Evolutionary conservation across 1,140 invertebrate genomes (phyloP).

Genomic region (Halictus rubicundus): DNA sequence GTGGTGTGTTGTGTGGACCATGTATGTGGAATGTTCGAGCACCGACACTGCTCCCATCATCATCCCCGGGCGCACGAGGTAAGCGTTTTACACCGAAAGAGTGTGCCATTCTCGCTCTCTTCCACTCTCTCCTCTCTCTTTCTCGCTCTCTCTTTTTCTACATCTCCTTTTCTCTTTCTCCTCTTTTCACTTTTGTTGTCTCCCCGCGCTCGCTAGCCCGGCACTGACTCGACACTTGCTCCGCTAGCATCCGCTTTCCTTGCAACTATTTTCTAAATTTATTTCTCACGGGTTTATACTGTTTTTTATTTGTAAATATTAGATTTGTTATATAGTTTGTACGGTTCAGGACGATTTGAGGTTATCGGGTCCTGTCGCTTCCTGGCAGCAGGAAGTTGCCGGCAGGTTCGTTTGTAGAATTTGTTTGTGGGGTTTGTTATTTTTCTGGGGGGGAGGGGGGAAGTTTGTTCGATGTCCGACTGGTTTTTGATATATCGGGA

Average conservation of each 20-base stretch:
- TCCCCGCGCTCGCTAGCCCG: neutral
- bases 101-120: neutral
- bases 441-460: too few species aligned
- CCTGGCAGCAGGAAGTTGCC: too few species aligned
- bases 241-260: neutral
- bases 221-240: constrained; percentile 7
- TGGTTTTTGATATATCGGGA: too few species aligned
- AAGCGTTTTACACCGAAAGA: constrained; percentile 48
- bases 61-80: constrained; percentile 82
- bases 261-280: neutral
- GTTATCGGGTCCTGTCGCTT: too few species aligned
- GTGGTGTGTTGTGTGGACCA: constrained; percentile 72
- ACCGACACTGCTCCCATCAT: constrained; percentile 80
- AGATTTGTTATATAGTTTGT: too few species aligned
- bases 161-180: neutral
- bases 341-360: too few species aligned
- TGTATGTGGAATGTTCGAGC: constrained; percentile 78
- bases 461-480: too few species aligned
- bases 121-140: constrained; percentile 12
- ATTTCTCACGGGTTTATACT: too few species aligned
- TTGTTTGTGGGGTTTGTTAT: too few species aligned
- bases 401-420: too few species aligned
- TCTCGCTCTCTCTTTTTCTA: constrained; percentile 22
- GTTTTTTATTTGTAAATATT: too few species aligned
- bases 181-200: constrained; percentile 29